Conservation (phyloP, 2,888 invertebrate genomes). For the Hoplodrina blanda region DNA sequence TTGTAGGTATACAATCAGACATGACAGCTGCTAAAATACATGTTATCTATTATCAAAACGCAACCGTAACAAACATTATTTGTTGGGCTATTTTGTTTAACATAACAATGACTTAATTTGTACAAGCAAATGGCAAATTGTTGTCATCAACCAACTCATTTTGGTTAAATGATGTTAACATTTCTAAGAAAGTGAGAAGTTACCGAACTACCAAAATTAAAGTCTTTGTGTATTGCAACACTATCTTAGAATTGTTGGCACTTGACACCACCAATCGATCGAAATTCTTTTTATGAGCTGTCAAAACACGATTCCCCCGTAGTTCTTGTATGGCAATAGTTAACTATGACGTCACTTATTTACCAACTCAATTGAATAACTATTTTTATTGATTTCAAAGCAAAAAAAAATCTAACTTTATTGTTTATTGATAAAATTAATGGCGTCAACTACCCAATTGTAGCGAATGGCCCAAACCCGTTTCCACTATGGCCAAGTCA, state of each 20-base stretch:
- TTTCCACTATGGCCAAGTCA: neutral
- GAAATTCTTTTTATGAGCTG: too few relatives aligned
- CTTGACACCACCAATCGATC: too few relatives aligned
- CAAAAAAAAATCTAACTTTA: too few relatives aligned
- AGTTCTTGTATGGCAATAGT: too few relatives aligned
- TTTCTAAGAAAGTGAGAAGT: conserved; percentile 25
- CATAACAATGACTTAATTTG: conserved; percentile 28
- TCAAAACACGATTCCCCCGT: too few relatives aligned
- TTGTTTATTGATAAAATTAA: too few relatives aligned
- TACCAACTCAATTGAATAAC: too few relatives aligned
- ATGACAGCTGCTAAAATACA: neutral
- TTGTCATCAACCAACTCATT: conserved; percentile 47
- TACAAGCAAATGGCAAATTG: conserved; percentile 29
- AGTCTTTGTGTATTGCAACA: neutral
- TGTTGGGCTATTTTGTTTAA: conserved; percentile 12
- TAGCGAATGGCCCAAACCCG: neutral
- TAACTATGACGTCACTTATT: too few relatives aligned
- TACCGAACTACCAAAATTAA: conserved; percentile 18
- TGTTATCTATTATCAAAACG: neutral
- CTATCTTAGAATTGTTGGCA: neutral
- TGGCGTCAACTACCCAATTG: too few relatives aligned
- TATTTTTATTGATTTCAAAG: too few relatives aligned
- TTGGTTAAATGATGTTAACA: conserved; percentile 37
- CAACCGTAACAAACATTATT: conserved; percentile 17
- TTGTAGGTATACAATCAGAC: neutral